Evolutionary conservation across 2,797 vertebrate genomes (phyloP).

Genomic region (Anolis apletophallus): DNA sequence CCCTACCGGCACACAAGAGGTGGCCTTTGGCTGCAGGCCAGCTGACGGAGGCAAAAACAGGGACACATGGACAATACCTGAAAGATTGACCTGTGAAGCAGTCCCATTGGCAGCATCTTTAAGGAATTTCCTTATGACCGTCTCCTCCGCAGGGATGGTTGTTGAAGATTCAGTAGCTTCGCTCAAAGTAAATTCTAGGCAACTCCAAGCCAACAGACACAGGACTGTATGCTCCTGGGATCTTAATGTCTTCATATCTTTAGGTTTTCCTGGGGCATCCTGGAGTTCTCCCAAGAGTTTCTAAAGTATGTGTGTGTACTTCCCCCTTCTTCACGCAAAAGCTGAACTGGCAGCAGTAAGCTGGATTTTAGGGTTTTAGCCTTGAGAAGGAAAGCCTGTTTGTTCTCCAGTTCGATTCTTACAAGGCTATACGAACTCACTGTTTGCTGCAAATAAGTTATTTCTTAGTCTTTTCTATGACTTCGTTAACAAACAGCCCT

Average conservation of each 20-base stretch:
- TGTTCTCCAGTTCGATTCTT: background rate
- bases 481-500: background rate
- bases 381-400: conserved; percentile 57
- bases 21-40: background rate
- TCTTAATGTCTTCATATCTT: conserved; percentile 24
- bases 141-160: background rate
- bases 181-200: conserved; percentile 32
- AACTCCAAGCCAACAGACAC: conserved; percentile 57
- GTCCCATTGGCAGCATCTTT: conserved; percentile 37
- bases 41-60: background rate
- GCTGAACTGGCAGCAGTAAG: conserved; percentile 44
- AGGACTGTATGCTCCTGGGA: conserved; percentile 14
- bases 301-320: accelerated
- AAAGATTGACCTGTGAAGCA: conserved; percentile 34
- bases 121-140: background rate
- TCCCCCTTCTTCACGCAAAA: conserved; percentile 43
- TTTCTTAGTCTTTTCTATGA: background rate
- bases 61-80: conserved; percentile 37
- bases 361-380: conserved; percentile 66
- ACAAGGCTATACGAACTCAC: background rate
- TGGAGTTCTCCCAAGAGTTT: background rate
- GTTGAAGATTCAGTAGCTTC: background rate
- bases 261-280: conserved; percentile 15
- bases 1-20: background rate
- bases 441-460: conserved; percentile 1